These are phyloP conservation scores for Eupsilia transversa DNA, from an alignment of 2,888 invertebrate species.

Conservation along the genomic window DNA sequence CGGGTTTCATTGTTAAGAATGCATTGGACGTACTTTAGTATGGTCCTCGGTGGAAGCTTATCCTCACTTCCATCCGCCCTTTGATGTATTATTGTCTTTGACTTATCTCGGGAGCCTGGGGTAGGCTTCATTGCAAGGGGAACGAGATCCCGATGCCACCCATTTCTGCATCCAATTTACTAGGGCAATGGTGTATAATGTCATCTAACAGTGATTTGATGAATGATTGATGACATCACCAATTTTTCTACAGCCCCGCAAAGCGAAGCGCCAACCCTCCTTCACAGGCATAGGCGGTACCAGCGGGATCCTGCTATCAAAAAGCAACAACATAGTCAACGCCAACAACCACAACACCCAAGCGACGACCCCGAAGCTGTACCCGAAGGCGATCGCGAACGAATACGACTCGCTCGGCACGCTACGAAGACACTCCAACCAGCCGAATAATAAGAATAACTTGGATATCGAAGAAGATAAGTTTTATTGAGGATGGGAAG, in stretches of 20 bases:
- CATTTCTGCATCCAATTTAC: no score
- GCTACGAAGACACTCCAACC: slow-evolving; percentile 94
- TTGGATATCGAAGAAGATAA: slow-evolving; percentile 92
- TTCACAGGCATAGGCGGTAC: slow-evolving; percentile 91
- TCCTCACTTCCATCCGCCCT: no score
- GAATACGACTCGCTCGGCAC: slow-evolving; percentile 95
- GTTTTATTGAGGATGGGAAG: slow-evolving; percentile 88
- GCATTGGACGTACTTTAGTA: no score
- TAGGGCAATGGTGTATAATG: no score
- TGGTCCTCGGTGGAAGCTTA: no score
- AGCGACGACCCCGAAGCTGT: slow-evolving; percentile 92
- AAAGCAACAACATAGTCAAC: slow-evolving; percentile 91
- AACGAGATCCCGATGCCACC: no score
- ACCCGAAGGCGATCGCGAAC: slow-evolving; percentile 93
- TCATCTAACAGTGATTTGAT: no score
- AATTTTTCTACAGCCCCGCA: slow-evolving; percentile 81
- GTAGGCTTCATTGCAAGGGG: no score
- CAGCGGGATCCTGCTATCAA: slow-evolving; percentile 90
- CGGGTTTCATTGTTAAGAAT: no score
- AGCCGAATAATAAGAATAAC: slow-evolving; percentile 92
- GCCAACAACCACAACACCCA: slow-evolving; percentile 91
- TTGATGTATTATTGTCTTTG: no score
- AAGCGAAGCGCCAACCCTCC: slow-evolving; percentile 93
- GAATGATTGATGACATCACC: no score
- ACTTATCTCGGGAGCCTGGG: no score